Evolutionary conservation across 2,888 invertebrate species (phyloP).

Genomic region (Rhyacophila evoluta): DNA sequence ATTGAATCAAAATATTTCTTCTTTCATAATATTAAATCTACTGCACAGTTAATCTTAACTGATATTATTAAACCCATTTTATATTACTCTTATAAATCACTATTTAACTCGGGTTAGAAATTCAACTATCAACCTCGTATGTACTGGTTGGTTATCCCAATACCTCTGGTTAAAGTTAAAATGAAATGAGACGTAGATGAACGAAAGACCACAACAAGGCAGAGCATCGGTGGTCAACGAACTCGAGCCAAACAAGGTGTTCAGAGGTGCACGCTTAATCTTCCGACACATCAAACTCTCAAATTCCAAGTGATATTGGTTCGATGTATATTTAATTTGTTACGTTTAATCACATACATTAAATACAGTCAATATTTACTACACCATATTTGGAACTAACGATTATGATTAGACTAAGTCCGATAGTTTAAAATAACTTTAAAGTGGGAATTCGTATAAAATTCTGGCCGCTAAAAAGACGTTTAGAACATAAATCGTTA

Average conservation of each 20-base stretch:
- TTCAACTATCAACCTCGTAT: neutral
- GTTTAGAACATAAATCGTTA: too few species aligned
- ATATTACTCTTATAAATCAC: neutral
- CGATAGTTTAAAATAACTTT: too few species aligned
- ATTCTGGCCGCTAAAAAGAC: too few species aligned
- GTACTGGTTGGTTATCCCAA: neutral
- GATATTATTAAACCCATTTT: too few species aligned
- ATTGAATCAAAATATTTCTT: too few species aligned
- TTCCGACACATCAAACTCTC: slow-evolving; percentile 4
- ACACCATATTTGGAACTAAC: too few species aligned
- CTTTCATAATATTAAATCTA: too few species aligned
- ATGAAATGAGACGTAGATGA: slow-evolving; percentile 27
- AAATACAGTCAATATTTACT: too few species aligned
- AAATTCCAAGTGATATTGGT: neutral
- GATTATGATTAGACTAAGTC: too few species aligned
- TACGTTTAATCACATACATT: neutral
- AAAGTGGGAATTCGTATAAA: too few species aligned
- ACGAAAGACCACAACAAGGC: neutral
- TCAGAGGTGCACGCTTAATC: slow-evolving; percentile 22
- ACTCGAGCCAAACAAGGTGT: slow-evolving; percentile 20
- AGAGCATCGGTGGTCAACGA: slow-evolving; percentile 16
- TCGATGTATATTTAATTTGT: neutral
- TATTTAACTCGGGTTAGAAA: neutral
- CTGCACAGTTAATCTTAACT: too few species aligned
- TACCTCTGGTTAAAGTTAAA: slow-evolving; percentile 12